Percentiles rank a stretch among this genome's conserved stretches.
These are phyloP conservation scores for Sminthopsis crassicaudata DNA, from an alignment of 2,113 vertebrate genomes.

Conservation along the genomic window DNA sequence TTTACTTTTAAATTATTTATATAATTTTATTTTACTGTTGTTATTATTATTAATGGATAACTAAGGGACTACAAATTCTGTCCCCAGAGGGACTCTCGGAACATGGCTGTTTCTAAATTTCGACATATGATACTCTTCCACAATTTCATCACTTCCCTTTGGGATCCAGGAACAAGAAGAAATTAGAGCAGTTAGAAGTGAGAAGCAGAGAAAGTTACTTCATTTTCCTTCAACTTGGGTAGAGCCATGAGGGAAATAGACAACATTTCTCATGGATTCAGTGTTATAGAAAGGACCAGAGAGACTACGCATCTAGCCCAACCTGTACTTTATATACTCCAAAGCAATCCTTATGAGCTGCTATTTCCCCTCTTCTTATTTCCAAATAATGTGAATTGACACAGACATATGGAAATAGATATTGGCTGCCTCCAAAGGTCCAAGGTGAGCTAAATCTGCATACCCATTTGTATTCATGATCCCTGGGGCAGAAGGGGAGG, in stretches of 20 bases:
- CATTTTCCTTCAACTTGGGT: not conserved
- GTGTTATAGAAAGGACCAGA: not conserved
- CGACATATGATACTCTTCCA: not conserved
- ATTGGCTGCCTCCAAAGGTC: not conserved
- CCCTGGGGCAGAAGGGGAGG: not conserved
- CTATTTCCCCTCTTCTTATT: not conserved
- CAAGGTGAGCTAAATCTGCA: not conserved
- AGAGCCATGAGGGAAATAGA: not conserved
- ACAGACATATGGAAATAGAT: not conserved
- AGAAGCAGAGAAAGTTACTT: not conserved
- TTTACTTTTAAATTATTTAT: too few species aligned
- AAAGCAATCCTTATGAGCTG: not conserved
- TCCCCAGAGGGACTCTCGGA: not conserved
- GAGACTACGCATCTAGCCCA: not conserved
- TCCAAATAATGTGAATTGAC: not conserved
- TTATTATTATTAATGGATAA: not conserved
- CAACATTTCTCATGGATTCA: not conserved
- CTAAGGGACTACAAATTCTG: not conserved
- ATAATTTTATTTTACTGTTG: not conserved
- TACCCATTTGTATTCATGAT: not conserved
- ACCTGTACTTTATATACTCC: not conserved
- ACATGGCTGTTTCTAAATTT: not conserved
- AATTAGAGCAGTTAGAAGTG: not conserved
- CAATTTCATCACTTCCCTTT: not conserved
- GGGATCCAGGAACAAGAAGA: not conserved